Conservation (phyloP, 2,113 vertebrate species). For the Prolemur simus region DNA sequence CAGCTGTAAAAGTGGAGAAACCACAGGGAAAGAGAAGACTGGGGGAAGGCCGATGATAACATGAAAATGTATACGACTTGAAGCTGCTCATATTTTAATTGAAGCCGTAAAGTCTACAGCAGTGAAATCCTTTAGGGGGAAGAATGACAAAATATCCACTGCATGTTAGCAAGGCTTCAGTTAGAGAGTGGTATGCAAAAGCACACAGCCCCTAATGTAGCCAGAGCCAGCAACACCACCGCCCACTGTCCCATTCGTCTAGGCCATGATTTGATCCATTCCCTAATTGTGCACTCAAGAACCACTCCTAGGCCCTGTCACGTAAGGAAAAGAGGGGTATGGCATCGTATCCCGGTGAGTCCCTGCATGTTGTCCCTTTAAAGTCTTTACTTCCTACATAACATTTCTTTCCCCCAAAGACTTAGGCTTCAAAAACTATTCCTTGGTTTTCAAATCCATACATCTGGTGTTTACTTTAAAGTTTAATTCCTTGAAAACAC, state of each 20-base stretch:
- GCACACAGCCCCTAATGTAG: no score
- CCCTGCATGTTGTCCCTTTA: not conserved
- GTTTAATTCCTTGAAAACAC: conserved; percentile 30
- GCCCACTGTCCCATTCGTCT: not conserved
- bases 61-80: not conserved
- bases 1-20: not conserved
- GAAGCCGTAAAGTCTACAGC: not conserved
- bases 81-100: not conserved
- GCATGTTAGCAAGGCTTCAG: not conserved
- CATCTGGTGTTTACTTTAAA: conserved; percentile 3
- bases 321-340: not conserved
- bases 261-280: not conserved
- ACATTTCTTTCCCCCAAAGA: not conserved
- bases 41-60: not conserved
- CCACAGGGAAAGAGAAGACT: not conserved
- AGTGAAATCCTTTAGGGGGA: not conserved
- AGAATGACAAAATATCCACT: not conserved
- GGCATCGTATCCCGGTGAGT: not conserved
- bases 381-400: not conserved
- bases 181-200: not conserved
- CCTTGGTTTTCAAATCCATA: not conserved
- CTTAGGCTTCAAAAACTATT: not conserved
- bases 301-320: not conserved
- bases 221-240: fast-evolving
- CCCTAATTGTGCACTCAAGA: not conserved